These are phyloP conservation scores for Saccostrea glomerata DNA, from an alignment of 1,140 invertebrate genomes.

Conservation along the genomic window DNA sequence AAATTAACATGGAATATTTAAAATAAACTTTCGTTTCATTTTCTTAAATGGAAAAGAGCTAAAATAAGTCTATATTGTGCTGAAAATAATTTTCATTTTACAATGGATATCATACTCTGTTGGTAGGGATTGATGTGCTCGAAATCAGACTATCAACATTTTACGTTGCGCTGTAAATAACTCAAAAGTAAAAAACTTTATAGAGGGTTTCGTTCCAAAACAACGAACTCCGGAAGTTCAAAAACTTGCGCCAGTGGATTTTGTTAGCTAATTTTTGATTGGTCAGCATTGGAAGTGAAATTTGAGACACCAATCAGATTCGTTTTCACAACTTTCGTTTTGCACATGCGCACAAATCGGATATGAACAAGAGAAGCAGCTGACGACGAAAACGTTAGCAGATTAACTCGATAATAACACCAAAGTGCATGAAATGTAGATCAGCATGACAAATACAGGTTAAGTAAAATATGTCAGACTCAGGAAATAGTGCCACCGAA, in stretches of 20 bases:
- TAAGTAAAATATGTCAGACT: neutral
- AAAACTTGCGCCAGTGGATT: constrained; percentile 31
- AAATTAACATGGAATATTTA: too few relatives aligned
- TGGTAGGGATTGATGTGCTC: neutral
- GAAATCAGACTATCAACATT: neutral
- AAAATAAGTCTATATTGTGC: too few relatives aligned
- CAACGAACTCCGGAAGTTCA: constrained; percentile 1
- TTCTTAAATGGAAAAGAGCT: too few relatives aligned
- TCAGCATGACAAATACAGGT: constrained; percentile 21
- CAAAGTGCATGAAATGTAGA: constrained; percentile 2
- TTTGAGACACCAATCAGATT: neutral
- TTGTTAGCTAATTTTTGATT: neutral
- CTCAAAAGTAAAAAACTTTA: neutral
- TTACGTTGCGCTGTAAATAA: neutral
- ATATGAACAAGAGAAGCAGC: constrained; percentile 17
- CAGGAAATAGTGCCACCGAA: neutral
- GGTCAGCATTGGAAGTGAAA: neutral
- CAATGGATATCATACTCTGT: too few relatives aligned
- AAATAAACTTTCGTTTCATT: too few relatives aligned
- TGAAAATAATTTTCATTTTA: too few relatives aligned
- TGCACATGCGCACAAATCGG: neutral
- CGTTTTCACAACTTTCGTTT: neutral
- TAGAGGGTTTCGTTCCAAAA: neutral
- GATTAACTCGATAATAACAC: neutral
- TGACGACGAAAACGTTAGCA: constrained; percentile 9